A percentile compares a stretch with the other conserved stretches of the same genome.
Conservation (phyloP, 2,113 vertebrate species). For the Ursus arctos region DNA sequence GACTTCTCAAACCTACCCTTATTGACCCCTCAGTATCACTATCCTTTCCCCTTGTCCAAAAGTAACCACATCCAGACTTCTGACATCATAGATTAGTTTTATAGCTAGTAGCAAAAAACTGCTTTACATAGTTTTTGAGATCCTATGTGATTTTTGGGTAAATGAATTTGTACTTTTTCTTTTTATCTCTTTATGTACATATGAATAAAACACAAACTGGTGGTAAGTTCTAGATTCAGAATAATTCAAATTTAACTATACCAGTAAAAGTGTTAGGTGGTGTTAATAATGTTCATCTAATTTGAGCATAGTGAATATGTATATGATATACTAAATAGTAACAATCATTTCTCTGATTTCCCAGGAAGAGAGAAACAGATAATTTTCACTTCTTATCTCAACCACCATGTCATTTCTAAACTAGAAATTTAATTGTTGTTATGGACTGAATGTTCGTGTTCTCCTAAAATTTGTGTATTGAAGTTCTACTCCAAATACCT, state of each 20-base stretch:
- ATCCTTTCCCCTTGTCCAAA: neutral
- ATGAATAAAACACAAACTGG: neutral
- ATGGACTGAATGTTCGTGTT: neutral
- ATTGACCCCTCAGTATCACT: neutral
- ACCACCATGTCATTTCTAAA: neutral
- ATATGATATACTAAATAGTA: neutral
- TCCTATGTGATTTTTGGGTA: neutral
- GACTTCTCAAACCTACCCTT: neutral
- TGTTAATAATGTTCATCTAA: slow-evolving; percentile 4
- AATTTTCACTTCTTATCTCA: slow-evolving; percentile 6
- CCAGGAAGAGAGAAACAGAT: neutral
- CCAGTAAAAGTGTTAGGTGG: neutral
- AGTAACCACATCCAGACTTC: neutral
- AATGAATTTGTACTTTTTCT: neutral
- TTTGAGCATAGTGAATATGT: neutral
- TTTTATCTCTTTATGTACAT: neutral
- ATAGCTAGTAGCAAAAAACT: neutral
- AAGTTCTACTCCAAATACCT: neutral
- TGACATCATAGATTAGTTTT: neutral
- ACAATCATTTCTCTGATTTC: neutral
- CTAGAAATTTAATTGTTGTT: neutral
- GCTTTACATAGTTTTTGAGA: neutral
- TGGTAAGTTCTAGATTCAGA: neutral
- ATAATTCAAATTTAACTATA: slow-evolving; percentile 50
- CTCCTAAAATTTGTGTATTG: neutral